Percentiles rank a stretch among this genome's conserved stretches.
Evolutionary conservation across 2,797 vertebrate species (phyloP).

Genomic region (Petrocephalus sullivani): DNA sequence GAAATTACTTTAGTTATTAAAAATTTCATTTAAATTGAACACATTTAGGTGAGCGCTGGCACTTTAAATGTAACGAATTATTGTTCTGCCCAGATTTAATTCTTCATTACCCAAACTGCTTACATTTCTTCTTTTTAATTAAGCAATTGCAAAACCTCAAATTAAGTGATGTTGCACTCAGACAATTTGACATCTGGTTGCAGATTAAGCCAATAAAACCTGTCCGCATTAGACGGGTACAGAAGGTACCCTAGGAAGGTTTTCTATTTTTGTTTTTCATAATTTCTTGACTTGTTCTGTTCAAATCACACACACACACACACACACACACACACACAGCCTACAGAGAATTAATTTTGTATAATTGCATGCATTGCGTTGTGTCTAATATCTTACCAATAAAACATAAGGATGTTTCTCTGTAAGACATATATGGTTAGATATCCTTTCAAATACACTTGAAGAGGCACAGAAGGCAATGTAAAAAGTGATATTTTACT

Average conservation of each 20-base stretch:
- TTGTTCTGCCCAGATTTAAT: not conserved
- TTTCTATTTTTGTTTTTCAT: not conserved
- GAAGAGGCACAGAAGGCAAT: not conserved
- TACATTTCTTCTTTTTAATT: constrained; percentile 10
- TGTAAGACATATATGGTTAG: not conserved
- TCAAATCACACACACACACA: not conserved
- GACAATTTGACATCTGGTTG: not conserved
- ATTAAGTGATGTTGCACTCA: not conserved
- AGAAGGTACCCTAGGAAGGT: not conserved
- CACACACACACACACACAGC: not conserved
- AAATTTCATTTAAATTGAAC: not conserved
- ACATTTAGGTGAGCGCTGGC: not conserved
- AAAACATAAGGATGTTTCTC: not conserved
- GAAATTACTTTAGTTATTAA: not conserved
- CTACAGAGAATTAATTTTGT: not conserved
- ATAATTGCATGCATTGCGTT: not conserved
- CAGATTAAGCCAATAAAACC: not conserved
- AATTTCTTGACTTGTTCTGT: not conserved
- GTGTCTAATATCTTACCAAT: no score
- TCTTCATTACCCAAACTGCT: constrained; percentile 3
- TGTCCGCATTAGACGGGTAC: not conserved
- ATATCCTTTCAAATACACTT: not conserved
- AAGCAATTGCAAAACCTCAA: not conserved
- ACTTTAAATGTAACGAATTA: not conserved
- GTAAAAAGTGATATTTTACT: constrained; percentile 30